Evolutionary conservation across 1,140 invertebrate genomes (phyloP).

Genomic region (Platorchestia sp.): DNA sequence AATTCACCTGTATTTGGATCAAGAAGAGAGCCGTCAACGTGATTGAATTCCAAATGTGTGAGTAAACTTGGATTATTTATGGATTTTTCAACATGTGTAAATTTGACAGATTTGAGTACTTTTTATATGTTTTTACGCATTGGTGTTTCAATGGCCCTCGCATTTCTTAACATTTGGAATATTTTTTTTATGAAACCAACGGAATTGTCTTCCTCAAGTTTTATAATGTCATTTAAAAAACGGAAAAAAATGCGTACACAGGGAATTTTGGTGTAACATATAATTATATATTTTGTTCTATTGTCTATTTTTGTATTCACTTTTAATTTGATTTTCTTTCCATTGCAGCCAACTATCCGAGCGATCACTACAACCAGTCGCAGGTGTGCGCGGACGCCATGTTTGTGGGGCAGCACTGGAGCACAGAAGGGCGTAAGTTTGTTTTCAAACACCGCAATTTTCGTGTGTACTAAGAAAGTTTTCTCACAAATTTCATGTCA

Average conservation of each 20-base stretch:
- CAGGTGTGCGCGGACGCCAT: constrained; percentile 65
- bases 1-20: constrained; percentile 78
- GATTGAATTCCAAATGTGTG: constrained; percentile 78
- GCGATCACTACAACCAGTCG: constrained; percentile 62
- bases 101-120: background rate
- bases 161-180: background rate
- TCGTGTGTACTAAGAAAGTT: background rate
- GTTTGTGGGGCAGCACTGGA: constrained; percentile 64
- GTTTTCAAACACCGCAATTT: constrained; percentile 25
- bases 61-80: constrained; percentile 59
- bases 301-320: background rate
- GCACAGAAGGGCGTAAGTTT: constrained; percentile 67
- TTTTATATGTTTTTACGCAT: background rate
- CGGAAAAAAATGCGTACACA: background rate
- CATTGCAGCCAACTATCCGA: constrained; percentile 57
- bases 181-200: background rate
- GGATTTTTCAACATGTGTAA: background rate
- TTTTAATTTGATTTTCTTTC: background rate
- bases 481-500: background rate
- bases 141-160: background rate
- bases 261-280: background rate
- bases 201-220: background rate
- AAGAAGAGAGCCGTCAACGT: constrained; percentile 78
- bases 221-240: background rate
- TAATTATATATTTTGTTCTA: background rate